Evolutionary conservation across 2,888 invertebrate genomes (phyloP).

Genomic region (Temnothorax unifasciatus): DNA sequence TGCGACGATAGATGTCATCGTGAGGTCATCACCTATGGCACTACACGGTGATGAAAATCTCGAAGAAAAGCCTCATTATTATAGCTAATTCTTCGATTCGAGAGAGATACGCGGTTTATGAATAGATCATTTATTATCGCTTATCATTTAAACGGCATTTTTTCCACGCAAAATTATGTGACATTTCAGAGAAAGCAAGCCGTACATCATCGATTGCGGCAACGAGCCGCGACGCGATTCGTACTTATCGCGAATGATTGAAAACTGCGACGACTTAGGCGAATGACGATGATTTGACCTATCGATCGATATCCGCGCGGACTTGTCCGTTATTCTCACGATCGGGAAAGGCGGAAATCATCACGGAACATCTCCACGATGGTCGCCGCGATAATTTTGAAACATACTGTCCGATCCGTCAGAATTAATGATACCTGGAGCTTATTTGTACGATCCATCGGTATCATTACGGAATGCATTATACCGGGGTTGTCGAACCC

Average conservation of each 20-base stretch:
- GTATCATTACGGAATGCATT: slow-evolving; percentile 27
- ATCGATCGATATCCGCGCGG: slow-evolving; percentile 31
- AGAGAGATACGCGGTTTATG: slow-evolving; percentile 26
- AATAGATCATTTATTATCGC: slow-evolving; percentile 17
- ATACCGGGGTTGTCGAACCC: slow-evolving; percentile 63
- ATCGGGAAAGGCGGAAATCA: slow-evolving; percentile 61
- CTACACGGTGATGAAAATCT: slow-evolving; percentile 7
- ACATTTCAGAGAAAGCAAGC: slow-evolving; percentile 1
- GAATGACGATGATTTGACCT: slow-evolving; percentile 57
- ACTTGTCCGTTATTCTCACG: slow-evolving; percentile 66
- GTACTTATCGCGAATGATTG: slow-evolving; percentile 54
- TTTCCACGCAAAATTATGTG: background rate
- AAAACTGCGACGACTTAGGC: slow-evolving; percentile 39
- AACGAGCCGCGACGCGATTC: slow-evolving; percentile 55
- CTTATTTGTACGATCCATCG: slow-evolving; percentile 39
- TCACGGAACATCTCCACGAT: slow-evolving; percentile 69
- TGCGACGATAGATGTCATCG: slow-evolving; percentile 5
- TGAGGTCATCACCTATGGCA: slow-evolving; percentile 2
- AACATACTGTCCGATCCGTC: slow-evolving; percentile 60
- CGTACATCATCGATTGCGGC: slow-evolving; percentile 54
- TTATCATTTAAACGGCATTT: slow-evolving; percentile 10
- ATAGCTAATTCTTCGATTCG: slow-evolving; percentile 2
- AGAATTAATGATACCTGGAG: slow-evolving; percentile 65
- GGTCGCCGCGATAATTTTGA: slow-evolving; percentile 69
- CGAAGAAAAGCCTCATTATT: slow-evolving; percentile 23